Percentiles rank a stretch among this genome's conserved stretches.
phyloP scores from a whole-genome alignment of 2,888 invertebrate genomes.

The Protodeltote pygarga region DNA sequence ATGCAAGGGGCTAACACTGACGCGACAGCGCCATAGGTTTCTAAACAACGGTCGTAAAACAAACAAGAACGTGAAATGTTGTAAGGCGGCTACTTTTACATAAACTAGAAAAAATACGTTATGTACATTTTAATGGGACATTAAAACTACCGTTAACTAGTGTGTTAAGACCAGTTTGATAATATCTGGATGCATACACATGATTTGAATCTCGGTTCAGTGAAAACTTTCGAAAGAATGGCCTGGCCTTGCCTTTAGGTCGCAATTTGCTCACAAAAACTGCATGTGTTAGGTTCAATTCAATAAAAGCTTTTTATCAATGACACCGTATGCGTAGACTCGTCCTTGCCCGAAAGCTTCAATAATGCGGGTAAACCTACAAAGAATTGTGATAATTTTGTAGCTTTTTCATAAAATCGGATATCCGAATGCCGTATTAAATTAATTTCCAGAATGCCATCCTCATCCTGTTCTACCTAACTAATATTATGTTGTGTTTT shows the following conservation, averaged over 20 bases:
- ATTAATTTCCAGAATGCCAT: no score
- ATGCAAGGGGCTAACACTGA: constrained; percentile 62
- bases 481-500: no score
- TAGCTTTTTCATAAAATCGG: no score
- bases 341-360: no score
- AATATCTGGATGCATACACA: constrained; percentile 51
- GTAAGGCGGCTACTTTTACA: constrained; percentile 64
- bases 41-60: constrained; percentile 69
- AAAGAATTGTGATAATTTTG: no score
- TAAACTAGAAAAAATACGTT: constrained; percentile 63
- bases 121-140: constrained; percentile 72
- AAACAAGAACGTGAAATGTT: constrained; percentile 58
- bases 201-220: constrained; percentile 49
- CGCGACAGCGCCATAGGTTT: constrained; percentile 53
- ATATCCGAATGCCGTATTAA: no score
- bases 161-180: constrained; percentile 58
- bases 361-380: no score
- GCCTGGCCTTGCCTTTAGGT: constrained; percentile 11
- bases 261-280: constrained; percentile 14
- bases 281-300: no score
- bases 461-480: no score
- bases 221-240: constrained; percentile 54
- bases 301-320: constrained; percentile 9
- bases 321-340: no score
- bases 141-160: constrained; percentile 68